Base-by-base conservation (phyloP, 2,888 invertebrate genomes). In the Clunio marinus region DNA sequence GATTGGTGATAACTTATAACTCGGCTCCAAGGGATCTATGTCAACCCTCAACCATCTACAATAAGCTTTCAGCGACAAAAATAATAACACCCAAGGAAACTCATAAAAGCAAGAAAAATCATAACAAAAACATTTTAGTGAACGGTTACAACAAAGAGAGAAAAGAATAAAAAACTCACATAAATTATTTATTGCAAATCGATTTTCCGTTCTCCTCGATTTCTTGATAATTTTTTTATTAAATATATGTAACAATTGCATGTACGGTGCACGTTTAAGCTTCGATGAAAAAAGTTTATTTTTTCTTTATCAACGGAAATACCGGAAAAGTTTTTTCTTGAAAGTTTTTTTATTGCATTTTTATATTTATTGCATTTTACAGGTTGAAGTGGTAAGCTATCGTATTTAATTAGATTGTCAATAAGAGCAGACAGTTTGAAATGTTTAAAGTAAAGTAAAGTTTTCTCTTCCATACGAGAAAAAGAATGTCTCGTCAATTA, bases 181-280 rank as follows among this genome's bases (percentile, higher is more conserved):
- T 63, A 63, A 63, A 63, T 63, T 27, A 63, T 63, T 63, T 63
- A 63, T 63, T 46, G 46, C 28, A 63, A 63, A 63, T 63, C 63
- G 63, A 63, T 63, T 63, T 63, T 63, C 46, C 46, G 37, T 46
- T 63, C 37, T 37, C 46, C 22, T 24, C 32, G 32, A 8, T 41
- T 27, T 63, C 46, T 45, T 25, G 46, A 37, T 37, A 37, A 24
- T 28, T 46, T 37, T 63, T 60, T 35, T 41, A 41, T 41, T 15
- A 37, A 60, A n/a, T 37, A 60, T 60, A 60, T 60, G 60, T 37
- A 37, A 32, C 15, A 15, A 8, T 60, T 3, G 5, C 13, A 13
- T 58, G 57, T n/a, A 22, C 27, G 24, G 8, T 58, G 7, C 17
- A 2, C 51, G 51, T 4, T 4, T n/a, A 51, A 20, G n/a, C n/a